Evolutionary conservation across 2,797 vertebrate genomes (phyloP), one percentile per base, ranked within the genome.

Genomic region (Threskiornis aethiopicus): DNA sequence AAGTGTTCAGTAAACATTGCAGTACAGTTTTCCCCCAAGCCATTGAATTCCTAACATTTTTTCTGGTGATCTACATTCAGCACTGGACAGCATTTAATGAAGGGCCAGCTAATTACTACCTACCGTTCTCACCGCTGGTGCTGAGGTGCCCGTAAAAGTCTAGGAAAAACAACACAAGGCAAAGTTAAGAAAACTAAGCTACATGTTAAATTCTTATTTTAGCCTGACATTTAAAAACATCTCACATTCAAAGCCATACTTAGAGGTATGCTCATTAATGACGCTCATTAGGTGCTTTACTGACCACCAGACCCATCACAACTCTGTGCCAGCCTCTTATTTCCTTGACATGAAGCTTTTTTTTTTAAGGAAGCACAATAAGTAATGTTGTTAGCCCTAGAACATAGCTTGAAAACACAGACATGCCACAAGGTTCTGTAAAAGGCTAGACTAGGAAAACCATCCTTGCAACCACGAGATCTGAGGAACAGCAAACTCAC

Each of bases 81-180:
- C 90, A 89, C 93, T 95, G 82, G 78, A 94, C 81, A 95, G 83
- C 77, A 83, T 87, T 92, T 96, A 96, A 94, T 90, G 87, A 90
- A 87, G 66, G 84, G 77, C 88, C 51, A 92, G 64, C 88, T 95
- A 96, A 95, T 96, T 79, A 85, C 77, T 65, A 97, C 97, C 92
- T 97, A 98, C 97, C 97, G 89, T 88, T 91, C 85, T 97, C 92
- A 81, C 88, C 8, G 82, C 87, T 93, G 95, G 85, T 52, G 95
- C 96, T 92, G 91, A 92, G 87, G 92, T 84, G 57, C 94, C 39
- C 89, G 76, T 86, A 92, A 85, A 78, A 71, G 83, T 96, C 97
- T 98, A 97, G 96, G 93, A 96, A 96, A 96, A 96, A 96, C 79
- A 95, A 97, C 79, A 93, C 86, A 93, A 94, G 90, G 94, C 39